Base-by-base conservation (phyloP, 2,888 invertebrate species). In the Drosophila lutescens region DNA sequence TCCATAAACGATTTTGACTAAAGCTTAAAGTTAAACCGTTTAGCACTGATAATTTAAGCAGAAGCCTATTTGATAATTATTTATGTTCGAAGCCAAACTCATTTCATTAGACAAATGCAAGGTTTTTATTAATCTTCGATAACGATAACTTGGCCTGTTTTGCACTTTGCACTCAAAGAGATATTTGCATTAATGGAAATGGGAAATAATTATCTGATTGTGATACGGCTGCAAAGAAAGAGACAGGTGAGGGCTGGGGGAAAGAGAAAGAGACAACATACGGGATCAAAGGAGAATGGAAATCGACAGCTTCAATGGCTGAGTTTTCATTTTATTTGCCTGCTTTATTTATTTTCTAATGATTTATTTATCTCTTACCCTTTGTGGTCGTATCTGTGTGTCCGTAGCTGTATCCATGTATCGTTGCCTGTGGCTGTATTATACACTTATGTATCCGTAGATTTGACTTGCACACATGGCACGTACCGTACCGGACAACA, bases 401-500 rank as follows among this genome's bases (percentile, higher is more conserved):
- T 47, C 47, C 44, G 15, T 43, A n/a, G 30, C 40, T 40, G 32
- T 46, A 43, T 58, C 38, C 2, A 6, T 34, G 56, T 30, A 51
- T 17, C 57, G 34, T 10, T 56, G 51, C 40, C 12, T 32, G 17
- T 17, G 17, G 41, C 44, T 44, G 13, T 23, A n/a, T 17, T 17
- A 7, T 72, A 20, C 49, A 44, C 30, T 13, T 56, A 34, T 32
- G 41, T 32, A 53, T 77, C 65, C 59, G 38, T 54, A 20, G 51
- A 58, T 71, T 71, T 76, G 72, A 82, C 74, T 85, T 82, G 72
- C 76, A 78, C 66, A 75, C 58, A 68, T 82, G 80, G 77, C 79
- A 84, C 72, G 77, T 77, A 78, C 72, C 60, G 49, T 49, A 78
- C 69, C 36, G 49, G 55, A 65, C 59, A 72, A 77, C 75, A 77